Percentiles rank a stretch among this genome's conserved stretches.
These are phyloP conservation scores for Temnothorax curvispinosus DNA, from an alignment of 1,140 invertebrate genomes.

Conservation along the genomic window DNA sequence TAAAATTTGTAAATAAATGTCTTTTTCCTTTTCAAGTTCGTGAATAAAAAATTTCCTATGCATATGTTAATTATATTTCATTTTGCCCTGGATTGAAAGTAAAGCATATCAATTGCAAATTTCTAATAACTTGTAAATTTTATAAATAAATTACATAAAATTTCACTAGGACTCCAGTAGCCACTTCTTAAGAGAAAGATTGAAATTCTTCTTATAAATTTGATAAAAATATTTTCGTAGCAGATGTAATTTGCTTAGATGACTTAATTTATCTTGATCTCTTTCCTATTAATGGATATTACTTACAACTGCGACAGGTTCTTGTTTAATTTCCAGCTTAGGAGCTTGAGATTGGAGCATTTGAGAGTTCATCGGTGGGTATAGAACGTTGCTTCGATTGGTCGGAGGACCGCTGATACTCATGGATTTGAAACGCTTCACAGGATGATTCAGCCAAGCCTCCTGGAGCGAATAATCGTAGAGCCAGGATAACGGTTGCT, in stretches of 20 bases:
- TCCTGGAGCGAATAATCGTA: slow-evolving; percentile 93
- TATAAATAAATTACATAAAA: slow-evolving; percentile 14
- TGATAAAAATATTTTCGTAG: not conserved
- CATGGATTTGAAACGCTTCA: slow-evolving; percentile 91
- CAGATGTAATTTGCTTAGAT: not conserved
- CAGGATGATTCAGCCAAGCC: slow-evolving; percentile 91
- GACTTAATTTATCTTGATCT: not conserved
- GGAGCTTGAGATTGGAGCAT: slow-evolving; percentile 73
- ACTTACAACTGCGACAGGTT: slow-evolving; percentile 81
- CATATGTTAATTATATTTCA: not conserved
- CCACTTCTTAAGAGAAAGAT: not conserved
- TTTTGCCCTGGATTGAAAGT: not conserved
- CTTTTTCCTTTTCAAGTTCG: not conserved
- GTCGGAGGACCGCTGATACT: slow-evolving; percentile 60
- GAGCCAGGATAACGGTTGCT: slow-evolving; percentile 92
- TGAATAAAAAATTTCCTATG: not conserved
- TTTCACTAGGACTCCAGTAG: not conserved
- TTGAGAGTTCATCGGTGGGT: slow-evolving; percentile 78
- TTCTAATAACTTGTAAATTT: not conserved
- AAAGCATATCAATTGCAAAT: not conserved
- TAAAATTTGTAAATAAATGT: not conserved
- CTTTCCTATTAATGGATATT: not conserved
- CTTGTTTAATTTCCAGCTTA: slow-evolving; percentile 83
- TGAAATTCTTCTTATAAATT: not conserved
- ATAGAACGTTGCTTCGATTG: slow-evolving; percentile 77